A percentile compares a stretch with the other conserved stretches of the same genome.
Conservation (phyloP, 2,888 invertebrate species). For the Drosophila infuscata region DNA sequence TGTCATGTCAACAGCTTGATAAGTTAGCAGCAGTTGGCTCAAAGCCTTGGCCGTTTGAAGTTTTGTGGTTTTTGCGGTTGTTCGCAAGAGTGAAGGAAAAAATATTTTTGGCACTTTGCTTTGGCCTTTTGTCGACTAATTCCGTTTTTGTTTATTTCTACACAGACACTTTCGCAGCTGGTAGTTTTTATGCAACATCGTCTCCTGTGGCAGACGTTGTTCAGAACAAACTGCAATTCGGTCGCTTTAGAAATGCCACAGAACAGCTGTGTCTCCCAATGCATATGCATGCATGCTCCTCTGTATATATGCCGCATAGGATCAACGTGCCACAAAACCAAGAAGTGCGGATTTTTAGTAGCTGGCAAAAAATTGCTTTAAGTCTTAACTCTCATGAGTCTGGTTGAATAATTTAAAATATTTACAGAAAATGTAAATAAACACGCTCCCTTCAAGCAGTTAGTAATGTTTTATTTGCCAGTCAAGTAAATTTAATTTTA, state of each 20-base stretch:
- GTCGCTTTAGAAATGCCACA: slow-evolving; percentile 56
- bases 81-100: slow-evolving; percentile 23
- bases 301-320: slow-evolving; percentile 48
- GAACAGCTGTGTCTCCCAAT: slow-evolving; percentile 61
- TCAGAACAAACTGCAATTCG: slow-evolving; percentile 67
- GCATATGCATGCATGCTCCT: slow-evolving; percentile 31
- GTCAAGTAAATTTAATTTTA: not conserved
- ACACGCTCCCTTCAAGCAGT: not conserved
- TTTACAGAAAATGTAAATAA: not conserved
- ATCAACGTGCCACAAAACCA: slow-evolving; percentile 56
- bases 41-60: slow-evolving; percentile 64
- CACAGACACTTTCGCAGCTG: slow-evolving; percentile 19
- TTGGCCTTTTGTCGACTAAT: slow-evolving; percentile 69
- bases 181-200: slow-evolving; percentile 54
- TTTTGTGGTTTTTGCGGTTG: slow-evolving; percentile 59
- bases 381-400: not conserved
- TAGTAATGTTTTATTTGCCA: not conserved
- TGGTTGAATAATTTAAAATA: not conserved
- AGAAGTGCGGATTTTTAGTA: slow-evolving; percentile 27
- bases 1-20: slow-evolving; percentile 27
- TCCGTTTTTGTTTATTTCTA: slow-evolving; percentile 71
- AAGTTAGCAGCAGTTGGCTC: slow-evolving; percentile 60
- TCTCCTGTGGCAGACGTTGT: slow-evolving; percentile 50
- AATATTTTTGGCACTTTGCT: slow-evolving; percentile 76
- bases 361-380: slow-evolving; percentile 5